Base-by-base conservation (phyloP, 64 coral and sea anemone genomes). In the Pocillopora verrucosa region DNA sequence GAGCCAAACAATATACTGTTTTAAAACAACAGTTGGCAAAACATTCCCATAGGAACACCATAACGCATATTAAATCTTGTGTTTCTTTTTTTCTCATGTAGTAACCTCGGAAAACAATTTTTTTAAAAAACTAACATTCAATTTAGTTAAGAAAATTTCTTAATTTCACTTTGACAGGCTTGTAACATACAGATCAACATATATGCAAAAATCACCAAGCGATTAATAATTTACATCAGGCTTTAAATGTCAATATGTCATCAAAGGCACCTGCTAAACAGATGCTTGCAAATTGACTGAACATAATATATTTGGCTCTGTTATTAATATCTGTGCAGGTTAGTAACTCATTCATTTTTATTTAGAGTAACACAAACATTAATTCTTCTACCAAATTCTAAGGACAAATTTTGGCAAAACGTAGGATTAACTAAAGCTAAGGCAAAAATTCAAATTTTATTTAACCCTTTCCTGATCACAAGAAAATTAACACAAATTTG, bases 191-290 rank as follows among this genome's bases (percentile, higher is more conserved):
- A 56, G 9, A 16, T 77, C 19, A 58, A 56, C 17, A 56, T 19
- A 45, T 84, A 84, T 84, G 80, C 80, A 84, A 84, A 68, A 84
- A 37, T 41, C 16, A n/a, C 11, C 9, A 20, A 0, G 2, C 13
- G 34, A 84, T 84, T 4, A 84, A 84, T 84, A 84, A 69, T 84
- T 84, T 11, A 84, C 19, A 22, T 63, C 16, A 10, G 56, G 14
- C 77, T 60, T 30, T 25, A 59, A 79, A 2, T 59, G 77, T 60
- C 77, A 79, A 2, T 51, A 51, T 79, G 56, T 26, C 26, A 15
- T 10, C 13, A 12, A 25, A 30, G 51, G 10, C 36, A 85, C 82
- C 82, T 85, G 82, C 82, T 58, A 24, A 70, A 70, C 25, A n/a
- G 9, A 70, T 7, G 12, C 13, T 58, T 72, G 64, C 26, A 72